Evolutionary conservation across 2,113 vertebrate species (phyloP), one percentile per base, ranked within the genome.

Genomic region (Seriola aureovittata): DNA sequence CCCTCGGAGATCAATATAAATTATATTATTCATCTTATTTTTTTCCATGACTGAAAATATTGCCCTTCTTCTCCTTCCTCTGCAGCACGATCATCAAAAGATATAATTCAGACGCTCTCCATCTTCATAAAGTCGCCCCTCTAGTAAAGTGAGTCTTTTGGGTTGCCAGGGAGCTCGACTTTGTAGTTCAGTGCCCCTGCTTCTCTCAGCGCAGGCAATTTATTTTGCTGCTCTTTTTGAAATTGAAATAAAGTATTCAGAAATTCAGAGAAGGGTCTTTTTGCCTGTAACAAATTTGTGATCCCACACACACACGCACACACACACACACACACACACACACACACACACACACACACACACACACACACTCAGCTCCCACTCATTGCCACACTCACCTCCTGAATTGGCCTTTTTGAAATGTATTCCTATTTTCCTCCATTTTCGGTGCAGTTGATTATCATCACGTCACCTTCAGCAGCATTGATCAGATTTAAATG

Each of bases 181-280:
- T 91, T 91, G 87, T 89, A 91, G 63, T 85, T 87, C 44, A 42
- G 52, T 25, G 21, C 19, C 54, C 67, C 70, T 57, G 74, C 74
- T 71, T 32, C 68, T 75, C 78, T 78, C 71, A 44, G 80, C 9
- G 3, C 40, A 68, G 80, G 83, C 86, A 87, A 87, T 90, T 87
- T 90, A 87, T 88, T 80, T 89, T 70, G 62, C 75, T 59, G 83
- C 80, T 89, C 90, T 87, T 82, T 93, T 92, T 90, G 82, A 93
- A 92, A 88, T 87, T 89, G 68, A 91, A 90, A 91, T 92, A 77
- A 87, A 71, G 50, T 88, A 85, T 85, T 92, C 63, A 86, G 60
- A 84, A 76, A 87, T 92, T 91, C 86, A 79, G 52, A 84, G 64
- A 85, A 62, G 78, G 46, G 14, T 55, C 23, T 68, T 85, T 84